These are phyloP conservation scores for Bufo gargarizans DNA, from an alignment of 2,113 vertebrate species.

Conservation along the genomic window DNA sequence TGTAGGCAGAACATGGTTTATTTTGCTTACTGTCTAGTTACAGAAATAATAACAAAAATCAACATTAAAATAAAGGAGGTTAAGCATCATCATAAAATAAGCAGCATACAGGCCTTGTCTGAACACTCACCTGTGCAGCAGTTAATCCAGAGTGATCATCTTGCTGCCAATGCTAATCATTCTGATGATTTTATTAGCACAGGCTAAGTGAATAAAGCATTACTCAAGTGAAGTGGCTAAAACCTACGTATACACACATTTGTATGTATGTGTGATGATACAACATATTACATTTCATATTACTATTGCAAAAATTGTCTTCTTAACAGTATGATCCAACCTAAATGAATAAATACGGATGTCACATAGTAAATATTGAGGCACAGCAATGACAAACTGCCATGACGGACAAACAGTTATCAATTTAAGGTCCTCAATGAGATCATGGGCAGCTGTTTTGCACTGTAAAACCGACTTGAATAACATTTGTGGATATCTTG, in stretches of 20 bases:
- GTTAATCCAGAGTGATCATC: neutral
- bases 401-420: neutral
- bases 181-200: conserved; percentile 5
- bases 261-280: no score
- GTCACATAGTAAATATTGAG: neutral
- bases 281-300: neutral
- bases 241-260: no score
- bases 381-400: neutral
- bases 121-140: neutral
- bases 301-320: neutral
- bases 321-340: neutral
- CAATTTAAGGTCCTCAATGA: neutral
- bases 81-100: neutral
- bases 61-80: neutral
- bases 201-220: neutral
- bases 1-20: neutral
- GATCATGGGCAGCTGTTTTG: neutral
- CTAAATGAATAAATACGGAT: neutral
- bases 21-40: neutral
- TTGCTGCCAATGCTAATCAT: neutral
- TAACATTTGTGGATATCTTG: conserved; percentile 14
- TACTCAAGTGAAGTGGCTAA: neutral
- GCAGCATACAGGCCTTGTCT: neutral
- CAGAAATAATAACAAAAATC: no score
- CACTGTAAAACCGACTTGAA: neutral